Base-by-base conservation (phyloP, 2,113 vertebrate species). In the Lepisosteus osseus region DNA sequence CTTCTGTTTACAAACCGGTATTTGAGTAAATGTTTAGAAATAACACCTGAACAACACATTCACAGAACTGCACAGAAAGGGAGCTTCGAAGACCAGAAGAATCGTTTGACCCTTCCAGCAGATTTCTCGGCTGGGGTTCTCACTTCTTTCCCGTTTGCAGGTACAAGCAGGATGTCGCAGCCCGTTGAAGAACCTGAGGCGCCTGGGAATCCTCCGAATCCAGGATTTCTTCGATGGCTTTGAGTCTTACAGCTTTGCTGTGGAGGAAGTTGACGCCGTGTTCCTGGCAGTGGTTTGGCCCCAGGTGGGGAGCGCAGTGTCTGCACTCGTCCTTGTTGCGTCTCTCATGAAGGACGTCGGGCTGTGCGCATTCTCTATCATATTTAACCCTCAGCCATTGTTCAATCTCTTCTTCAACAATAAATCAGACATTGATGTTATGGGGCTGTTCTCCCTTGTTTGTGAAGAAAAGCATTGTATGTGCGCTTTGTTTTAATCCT, bases 271-370 rank as follows among this genome's bases (percentile, higher is more conserved):
- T n/a, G 94, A 99, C 40, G 96, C 89, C 0, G 84, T 96, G 67
- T 98, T 98, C 75, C 82, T 91, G 64, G 94, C 93, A n/a, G 90
- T 89, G 3, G 86, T 99, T 11, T 99, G 96, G 97, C 95, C 95
- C 78, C 95, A 97, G 94, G 97, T 98, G 84, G 85, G 17, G 15
- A 0, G 43, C 1, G 6, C 55, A 7, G 29, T 12, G 43, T 65
- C 57, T 6, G 4, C 65, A 6, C 13, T 3, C 29, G 29, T 29
- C 29, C 29, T 29, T 17, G 15, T 17, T 17, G 15, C 29, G 29
- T 29, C 29, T 29, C 29, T 29, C 29, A n/a, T 15, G 14, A 59
- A 59, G 12, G 14, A n/a, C 6, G 12, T 11, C n/a, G 4, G 5
- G 5, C 57, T 59, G 5, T 59, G 57, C 1, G 29, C 29, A 29